Evolutionary conservation across 2,888 invertebrate genomes (phyloP).

Genomic region (Argynnis bischoffii): DNA sequence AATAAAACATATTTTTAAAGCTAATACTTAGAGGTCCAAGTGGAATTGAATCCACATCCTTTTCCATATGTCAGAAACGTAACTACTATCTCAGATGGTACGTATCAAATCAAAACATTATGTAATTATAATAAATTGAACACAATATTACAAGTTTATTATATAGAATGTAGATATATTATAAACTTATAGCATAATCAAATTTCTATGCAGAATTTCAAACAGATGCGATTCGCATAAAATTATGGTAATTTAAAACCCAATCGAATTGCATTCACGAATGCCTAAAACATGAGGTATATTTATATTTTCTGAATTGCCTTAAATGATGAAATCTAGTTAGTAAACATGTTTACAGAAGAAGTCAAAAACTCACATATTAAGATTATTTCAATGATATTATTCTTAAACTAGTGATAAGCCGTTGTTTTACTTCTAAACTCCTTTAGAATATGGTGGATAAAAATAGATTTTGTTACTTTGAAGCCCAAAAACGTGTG

Average conservation of each 20-base stretch:
- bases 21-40: no score
- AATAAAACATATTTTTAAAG: no score
- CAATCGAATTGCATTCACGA: constrained; percentile 29
- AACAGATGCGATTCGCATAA: constrained; percentile 29
- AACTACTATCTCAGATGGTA: not conserved
- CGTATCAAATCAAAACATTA: not conserved
- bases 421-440: no score
- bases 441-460: no score
- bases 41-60: no score
- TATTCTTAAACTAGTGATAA: no score
- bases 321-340: not conserved
- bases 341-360: no score
- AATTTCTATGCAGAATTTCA: constrained; percentile 35
- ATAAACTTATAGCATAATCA: constrained; percentile 25
- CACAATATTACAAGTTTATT: constrained; percentile 14
- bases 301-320: constrained; percentile 7
- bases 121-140: not conserved
- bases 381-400: no score
- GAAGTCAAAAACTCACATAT: no score
- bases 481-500: no score
- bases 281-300: constrained; percentile 28
- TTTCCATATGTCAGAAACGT: no score
- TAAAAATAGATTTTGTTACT: no score
- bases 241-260: constrained; percentile 37
- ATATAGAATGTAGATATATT: constrained; percentile 25